phyloP scores from a whole-genome alignment of 1,140 invertebrate genomes.

The Polypedilum pembai region DNA sequence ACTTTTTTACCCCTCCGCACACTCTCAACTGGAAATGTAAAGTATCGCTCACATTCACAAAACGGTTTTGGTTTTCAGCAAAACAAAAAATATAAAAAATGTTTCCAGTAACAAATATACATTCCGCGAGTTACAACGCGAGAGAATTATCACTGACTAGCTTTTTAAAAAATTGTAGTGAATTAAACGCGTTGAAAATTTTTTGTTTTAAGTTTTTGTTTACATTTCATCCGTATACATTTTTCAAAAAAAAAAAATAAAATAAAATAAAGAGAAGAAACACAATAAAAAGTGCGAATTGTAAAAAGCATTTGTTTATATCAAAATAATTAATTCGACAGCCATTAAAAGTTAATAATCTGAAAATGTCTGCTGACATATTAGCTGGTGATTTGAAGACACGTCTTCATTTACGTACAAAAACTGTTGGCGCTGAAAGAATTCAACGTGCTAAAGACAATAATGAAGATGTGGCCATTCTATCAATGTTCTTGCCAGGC shows the following conservation, averaged over 20 bases:
- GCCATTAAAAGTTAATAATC: background rate
- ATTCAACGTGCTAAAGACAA: slow-evolving; percentile 66
- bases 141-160: background rate
- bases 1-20: background rate
- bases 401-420: slow-evolving; percentile 61
- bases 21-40: slow-evolving; percentile 4
- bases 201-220: background rate
- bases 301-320: background rate
- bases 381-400: slow-evolving; percentile 67
- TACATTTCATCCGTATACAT: background rate
- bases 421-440: slow-evolving; percentile 66
- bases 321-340: background rate
- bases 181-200: background rate
- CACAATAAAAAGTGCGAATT: background rate
- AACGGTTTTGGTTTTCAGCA: background rate
- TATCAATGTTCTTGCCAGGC: slow-evolving; percentile 71
- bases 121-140: slow-evolving; percentile 20
- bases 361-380: slow-evolving; percentile 62
- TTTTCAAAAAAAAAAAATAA: background rate
- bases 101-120: slow-evolving; percentile 26
- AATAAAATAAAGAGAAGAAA: background rate
- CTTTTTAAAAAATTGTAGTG: background rate
- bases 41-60: background rate
- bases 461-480: slow-evolving; percentile 75
- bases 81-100: slow-evolving; percentile 4